Conservation (phyloP, 1,140 invertebrate genomes). For the Colletes gigas region DNA sequence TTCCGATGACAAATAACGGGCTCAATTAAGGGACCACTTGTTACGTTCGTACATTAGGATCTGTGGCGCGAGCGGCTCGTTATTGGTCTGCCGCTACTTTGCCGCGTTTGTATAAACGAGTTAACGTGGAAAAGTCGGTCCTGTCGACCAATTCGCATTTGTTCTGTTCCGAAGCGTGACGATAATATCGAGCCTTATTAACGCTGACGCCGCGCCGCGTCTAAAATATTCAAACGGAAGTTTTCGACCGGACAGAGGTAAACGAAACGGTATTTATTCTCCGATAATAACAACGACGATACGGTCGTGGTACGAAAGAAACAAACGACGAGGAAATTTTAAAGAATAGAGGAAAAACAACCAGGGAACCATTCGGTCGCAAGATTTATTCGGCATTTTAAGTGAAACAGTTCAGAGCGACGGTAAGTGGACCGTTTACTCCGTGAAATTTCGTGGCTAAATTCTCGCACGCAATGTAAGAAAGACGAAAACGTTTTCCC, state of each 20-base stretch:
- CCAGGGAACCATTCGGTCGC: too few relatives aligned
- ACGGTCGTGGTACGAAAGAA: not conserved
- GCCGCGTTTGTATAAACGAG: conserved; percentile 4
- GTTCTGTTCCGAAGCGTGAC: not conserved
- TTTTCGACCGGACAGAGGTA: too few relatives aligned
- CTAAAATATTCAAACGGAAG: not conserved
- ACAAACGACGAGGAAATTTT: too few relatives aligned
- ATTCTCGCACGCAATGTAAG: too few relatives aligned
- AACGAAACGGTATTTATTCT: not conserved
- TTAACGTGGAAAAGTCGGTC: not conserved
- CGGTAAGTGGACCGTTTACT: too few relatives aligned
- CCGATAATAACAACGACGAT: not conserved
- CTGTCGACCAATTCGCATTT: not conserved
- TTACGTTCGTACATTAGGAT: not conserved
- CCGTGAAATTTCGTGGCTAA: too few relatives aligned
- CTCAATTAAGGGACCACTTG: conserved; percentile 10
- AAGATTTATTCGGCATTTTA: too few relatives aligned
- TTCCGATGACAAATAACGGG: conserved; percentile 4
- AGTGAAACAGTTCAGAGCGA: too few relatives aligned
- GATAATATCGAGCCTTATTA: not conserved
- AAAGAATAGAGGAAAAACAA: too few relatives aligned
- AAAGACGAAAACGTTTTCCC: too few relatives aligned
- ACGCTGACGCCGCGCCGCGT: not conserved
- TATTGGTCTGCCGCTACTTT: not conserved
- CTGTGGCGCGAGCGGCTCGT: not conserved